A percentile compares a stretch with the other conserved stretches of the same genome.
phyloP scores from a whole-genome alignment of 2,113 vertebrate genomes.

The Holacanthus passer region DNA sequence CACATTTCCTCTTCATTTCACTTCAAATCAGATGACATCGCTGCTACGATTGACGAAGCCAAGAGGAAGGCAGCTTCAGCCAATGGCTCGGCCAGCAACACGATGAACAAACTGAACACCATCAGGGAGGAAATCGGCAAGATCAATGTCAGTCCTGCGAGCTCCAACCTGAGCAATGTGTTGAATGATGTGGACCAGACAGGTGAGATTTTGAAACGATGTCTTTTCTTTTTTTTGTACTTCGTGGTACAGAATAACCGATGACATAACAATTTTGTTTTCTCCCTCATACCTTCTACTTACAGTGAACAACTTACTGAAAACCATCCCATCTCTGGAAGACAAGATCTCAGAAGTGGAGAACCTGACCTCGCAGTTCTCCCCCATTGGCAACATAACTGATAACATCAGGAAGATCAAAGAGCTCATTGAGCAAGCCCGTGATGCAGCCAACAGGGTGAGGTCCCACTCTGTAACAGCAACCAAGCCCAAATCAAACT shows the following conservation, averaged over 20 bases:
- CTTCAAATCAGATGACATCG: constrained; percentile 84
- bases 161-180: constrained; percentile 61
- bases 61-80: constrained; percentile 85
- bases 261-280: neutral
- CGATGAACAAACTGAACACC: constrained; percentile 85
- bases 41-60: constrained; percentile 82
- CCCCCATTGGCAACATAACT: constrained; percentile 89
- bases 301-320: constrained; percentile 90
- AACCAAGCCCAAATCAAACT: neutral
- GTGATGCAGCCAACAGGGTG: constrained; percentile 95
- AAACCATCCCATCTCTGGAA: constrained; percentile 86
- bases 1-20: neutral
- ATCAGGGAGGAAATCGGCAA: constrained; percentile 88
- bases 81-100: constrained; percentile 77
- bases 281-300: constrained; percentile 21
- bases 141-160: constrained; percentile 74
- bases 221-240: neutral
- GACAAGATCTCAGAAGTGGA: constrained; percentile 90
- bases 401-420: constrained; percentile 92
- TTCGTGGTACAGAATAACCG: neutral
- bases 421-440: constrained; percentile 93
- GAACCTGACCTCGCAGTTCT: constrained; percentile 87
- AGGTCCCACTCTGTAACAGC: constrained; percentile 15
- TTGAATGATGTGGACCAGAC: constrained; percentile 77
- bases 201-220: constrained; percentile 64